Percentiles rank a stretch among this genome's conserved stretches.
These are phyloP conservation scores for Philaethria dido DNA, from an alignment of 2,888 invertebrate species.

Conservation along the genomic window DNA sequence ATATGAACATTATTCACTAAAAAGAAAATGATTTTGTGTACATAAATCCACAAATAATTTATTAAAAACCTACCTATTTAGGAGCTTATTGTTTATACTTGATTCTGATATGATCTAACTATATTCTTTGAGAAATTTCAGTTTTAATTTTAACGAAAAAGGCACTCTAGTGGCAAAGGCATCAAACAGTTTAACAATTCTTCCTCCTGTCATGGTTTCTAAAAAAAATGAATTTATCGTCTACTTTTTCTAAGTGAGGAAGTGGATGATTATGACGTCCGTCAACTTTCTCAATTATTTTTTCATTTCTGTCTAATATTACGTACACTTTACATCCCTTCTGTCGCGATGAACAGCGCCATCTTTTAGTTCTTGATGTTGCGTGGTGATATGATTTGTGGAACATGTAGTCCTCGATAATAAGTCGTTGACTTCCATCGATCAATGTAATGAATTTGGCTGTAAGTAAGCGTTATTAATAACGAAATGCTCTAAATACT, in stretches of 20 bases:
- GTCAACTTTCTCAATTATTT: constrained; percentile 12
- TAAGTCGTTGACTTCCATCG: constrained; percentile 35
- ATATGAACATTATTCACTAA: too few species aligned
- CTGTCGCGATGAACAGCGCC: constrained; percentile 42
- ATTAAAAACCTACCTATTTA: too few species aligned
- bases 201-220: not conserved
- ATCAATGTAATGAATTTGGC: constrained; percentile 40
- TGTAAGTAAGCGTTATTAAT: constrained; percentile 24
- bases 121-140: too few species aligned
- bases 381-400: constrained; percentile 35
- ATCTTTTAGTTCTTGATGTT: constrained; percentile 38
- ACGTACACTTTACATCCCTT: constrained; percentile 47
- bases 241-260: constrained; percentile 22
- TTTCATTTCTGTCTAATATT: constrained; percentile 31
- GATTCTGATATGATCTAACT: too few species aligned
- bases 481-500: not conserved
- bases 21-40: too few species aligned
- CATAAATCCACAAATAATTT: too few species aligned
- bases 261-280: constrained; percentile 33
- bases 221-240: constrained; percentile 12
- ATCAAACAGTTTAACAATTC: not conserved
- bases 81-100: too few species aligned
- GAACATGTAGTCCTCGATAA: constrained; percentile 38
- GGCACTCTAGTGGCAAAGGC: too few species aligned
- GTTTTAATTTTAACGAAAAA: too few species aligned